phyloP scores from a whole-genome alignment of 2,888 invertebrate species.

The Glaucopsyche alexis region DNA sequence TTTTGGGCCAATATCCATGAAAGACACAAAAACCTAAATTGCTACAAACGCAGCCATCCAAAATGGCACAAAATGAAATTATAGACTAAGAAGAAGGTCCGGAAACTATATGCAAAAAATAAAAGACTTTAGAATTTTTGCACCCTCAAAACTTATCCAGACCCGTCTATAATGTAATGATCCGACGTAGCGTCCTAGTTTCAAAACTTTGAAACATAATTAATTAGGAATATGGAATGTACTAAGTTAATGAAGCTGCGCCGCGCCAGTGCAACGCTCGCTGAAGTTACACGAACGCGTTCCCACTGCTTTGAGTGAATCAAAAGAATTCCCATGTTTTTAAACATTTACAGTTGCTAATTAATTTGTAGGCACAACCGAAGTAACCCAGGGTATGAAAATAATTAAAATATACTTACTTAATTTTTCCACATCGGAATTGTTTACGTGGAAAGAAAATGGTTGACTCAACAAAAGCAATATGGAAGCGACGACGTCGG shows the following conservation, averaged over 20 bases:
- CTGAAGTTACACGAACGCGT: neutral
- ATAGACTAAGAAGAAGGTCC: no score
- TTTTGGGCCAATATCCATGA: no score
- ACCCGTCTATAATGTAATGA: no score
- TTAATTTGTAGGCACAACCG: neutral
- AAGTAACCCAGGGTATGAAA: no score
- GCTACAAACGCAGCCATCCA: no score
- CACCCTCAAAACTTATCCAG: no score
- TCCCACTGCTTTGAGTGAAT: neutral
- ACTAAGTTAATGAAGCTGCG: neutral
- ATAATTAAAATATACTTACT: no score
- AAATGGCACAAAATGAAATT: no score
- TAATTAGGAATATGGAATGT: slow-evolving; percentile 15
- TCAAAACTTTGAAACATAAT: neutral
- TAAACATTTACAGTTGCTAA: neutral
- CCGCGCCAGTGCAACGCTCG: neutral
- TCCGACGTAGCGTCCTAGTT: neutral
- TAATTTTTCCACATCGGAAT: neutral
- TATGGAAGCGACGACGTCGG: slow-evolving; percentile 27
- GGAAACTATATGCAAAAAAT: no score
- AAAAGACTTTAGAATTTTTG: no score
- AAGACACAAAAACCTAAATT: no score
- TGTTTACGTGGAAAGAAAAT: slow-evolving; percentile 28
- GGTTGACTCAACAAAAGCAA: slow-evolving; percentile 25
- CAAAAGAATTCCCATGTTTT: neutral